Evolutionary conservation across 2,113 vertebrate genomes (phyloP).

Genomic region (Proteles cristata): DNA sequence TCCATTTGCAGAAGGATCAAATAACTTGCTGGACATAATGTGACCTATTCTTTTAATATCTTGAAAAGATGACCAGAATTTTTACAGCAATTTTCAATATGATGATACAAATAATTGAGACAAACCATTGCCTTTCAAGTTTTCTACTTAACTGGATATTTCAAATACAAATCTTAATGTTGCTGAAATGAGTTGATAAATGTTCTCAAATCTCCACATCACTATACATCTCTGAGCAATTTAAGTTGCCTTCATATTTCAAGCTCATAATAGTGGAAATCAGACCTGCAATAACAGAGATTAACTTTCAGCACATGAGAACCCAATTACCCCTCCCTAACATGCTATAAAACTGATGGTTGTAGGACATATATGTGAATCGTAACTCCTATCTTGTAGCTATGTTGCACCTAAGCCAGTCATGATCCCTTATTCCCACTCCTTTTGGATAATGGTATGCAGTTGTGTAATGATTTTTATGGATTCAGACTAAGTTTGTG

Average conservation of each 20-base stretch:
- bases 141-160: slow-evolving; percentile 12
- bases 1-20: slow-evolving; percentile 51
- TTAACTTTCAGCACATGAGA: not conserved
- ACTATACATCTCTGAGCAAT: not conserved
- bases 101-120: not conserved
- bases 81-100: slow-evolving; percentile 27
- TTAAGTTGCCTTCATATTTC: slow-evolving; percentile 12
- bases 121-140: slow-evolving; percentile 5
- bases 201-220: slow-evolving; percentile 2
- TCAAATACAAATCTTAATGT: slow-evolving; percentile 37
- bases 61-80: slow-evolving; percentile 5
- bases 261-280: slow-evolving; percentile 40
- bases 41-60: slow-evolving; percentile 18
- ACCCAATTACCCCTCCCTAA: not conserved
- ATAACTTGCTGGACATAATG: slow-evolving; percentile 18
- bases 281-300: not conserved
- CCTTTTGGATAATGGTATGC: not conserved
- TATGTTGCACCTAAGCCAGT: not conserved
- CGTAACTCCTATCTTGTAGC: not conserved
- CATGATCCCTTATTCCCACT: not conserved
- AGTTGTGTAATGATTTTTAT: slow-evolving; percentile 10
- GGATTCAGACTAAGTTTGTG: not conserved
- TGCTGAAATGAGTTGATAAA: slow-evolving; percentile 41
- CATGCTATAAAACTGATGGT: not conserved
- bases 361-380: not conserved